Base-by-base conservation (phyloP, 2,797 vertebrate species). In the Uromys caudimaculatus region DNA sequence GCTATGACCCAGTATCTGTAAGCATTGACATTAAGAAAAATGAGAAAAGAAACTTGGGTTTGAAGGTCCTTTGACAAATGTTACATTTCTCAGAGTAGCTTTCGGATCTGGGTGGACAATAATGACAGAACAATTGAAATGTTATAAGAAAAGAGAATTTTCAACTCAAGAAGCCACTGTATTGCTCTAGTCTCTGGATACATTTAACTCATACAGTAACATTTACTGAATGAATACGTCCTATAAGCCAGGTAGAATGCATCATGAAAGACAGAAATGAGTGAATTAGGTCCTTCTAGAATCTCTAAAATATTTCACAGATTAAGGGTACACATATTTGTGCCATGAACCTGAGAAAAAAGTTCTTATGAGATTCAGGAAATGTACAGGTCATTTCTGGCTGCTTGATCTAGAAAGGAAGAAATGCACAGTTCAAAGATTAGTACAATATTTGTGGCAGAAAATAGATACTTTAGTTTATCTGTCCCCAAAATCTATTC, bases 1-100 rank as follows among this genome's bases (percentile, higher is more conserved):
- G 54, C 27, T 93, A 62, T 85, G 62, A 85, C 47, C 44, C 21
- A 76, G 47, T 7, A 90, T 89, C 86, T 78, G 24, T 3, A 84
- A 52, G 93, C 41, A 76, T 67, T 95, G 83, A 94, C 35, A 73
- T 86, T 67, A 86, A 78, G 81, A 60, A 93, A 82, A 50, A 24
- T 1, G 10, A 47, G 50, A 69, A 79, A 92, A 47, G 38, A 29
- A 95, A 91, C 23, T 64, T 85, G 27, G 12, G 38, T 75, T n/a
- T 60, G 60, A 78, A 24, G 54, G 41, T 29, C 13, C 1, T 92
- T 75, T 89, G 87, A 93, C 58, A 93, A 86, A 92, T 35, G 54
- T 60, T 32, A 23, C 52, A 73, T 89, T 95, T 94, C 88, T 97
- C 73, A 92, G 84, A 44, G 38, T 44, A 94, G 76, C 29, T 97